Percentiles rank a stretch among this genome's conserved stretches.
These are phyloP conservation scores for Syritta pipiens DNA, from an alignment of 2,888 invertebrate genomes.

Conservation along the genomic window DNA sequence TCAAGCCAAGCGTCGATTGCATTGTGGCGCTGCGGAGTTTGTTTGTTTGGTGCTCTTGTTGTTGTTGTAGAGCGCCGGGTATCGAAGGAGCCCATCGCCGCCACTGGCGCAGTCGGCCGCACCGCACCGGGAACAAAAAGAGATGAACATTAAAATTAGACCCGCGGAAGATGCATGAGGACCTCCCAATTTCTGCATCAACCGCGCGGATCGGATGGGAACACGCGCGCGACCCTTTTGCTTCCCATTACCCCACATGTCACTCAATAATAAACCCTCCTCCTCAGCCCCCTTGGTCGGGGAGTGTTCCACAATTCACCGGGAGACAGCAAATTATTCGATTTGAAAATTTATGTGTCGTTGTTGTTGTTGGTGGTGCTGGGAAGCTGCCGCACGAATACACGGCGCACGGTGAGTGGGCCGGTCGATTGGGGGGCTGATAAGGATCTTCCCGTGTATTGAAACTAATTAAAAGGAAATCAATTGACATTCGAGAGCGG, in stretches of 20 bases:
- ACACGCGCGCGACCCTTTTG: slow-evolving; percentile 57
- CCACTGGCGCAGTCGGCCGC: neutral
- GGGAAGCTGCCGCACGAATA: slow-evolving; percentile 2
- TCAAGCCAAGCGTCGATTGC: slow-evolving; percentile 59
- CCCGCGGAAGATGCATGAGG: slow-evolving; percentile 57
- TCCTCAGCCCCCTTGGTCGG: neutral
- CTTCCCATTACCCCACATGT: slow-evolving; percentile 58
- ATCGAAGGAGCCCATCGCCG: slow-evolving; percentile 36
- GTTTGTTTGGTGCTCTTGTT: slow-evolving; percentile 1
- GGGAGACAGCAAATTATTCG: slow-evolving; percentile 40
- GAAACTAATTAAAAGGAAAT: slow-evolving; percentile 60
- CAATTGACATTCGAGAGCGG: slow-evolving; percentile 51
- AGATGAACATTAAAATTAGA: slow-evolving; percentile 64
- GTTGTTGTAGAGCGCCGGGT: too few species aligned
- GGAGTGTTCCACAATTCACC: neutral
- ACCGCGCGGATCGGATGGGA: neutral
- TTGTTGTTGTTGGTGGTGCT: slow-evolving; percentile 16
- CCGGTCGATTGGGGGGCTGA: too few species aligned
- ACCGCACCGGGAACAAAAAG: slow-evolving; percentile 28
- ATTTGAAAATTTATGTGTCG: slow-evolving; percentile 26
- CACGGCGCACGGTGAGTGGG: slow-evolving; percentile 9
- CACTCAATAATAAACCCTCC: slow-evolving; percentile 63
- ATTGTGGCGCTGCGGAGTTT: slow-evolving; percentile 27
- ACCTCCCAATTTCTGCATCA: slow-evolving; percentile 60
- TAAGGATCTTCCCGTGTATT: slow-evolving; percentile 42